These are phyloP conservation scores for Eupleurogrammus muticus DNA, from an alignment of 2,797 vertebrate genomes.

Conservation along the genomic window DNA sequence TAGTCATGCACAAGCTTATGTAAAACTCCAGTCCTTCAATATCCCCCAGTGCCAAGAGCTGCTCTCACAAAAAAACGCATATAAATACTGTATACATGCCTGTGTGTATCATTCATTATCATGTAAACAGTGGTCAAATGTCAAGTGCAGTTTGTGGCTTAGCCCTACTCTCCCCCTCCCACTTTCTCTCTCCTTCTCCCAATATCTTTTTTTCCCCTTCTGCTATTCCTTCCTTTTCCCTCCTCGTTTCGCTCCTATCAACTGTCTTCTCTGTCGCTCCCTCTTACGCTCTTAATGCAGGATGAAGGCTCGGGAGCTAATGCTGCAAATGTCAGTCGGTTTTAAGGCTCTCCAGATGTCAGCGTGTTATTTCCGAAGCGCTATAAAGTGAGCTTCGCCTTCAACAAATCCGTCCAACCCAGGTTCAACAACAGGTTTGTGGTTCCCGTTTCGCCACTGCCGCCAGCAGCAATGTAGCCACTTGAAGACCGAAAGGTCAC, in stretches of 20 bases:
- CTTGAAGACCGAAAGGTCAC: conserved; percentile 29
- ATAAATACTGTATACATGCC: background rate
- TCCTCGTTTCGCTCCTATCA: conserved; percentile 16
- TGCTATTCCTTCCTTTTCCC: background rate
- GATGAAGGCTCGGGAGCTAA: conserved; percentile 65
- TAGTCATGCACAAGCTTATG: conserved; percentile 79
- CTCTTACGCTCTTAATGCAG: conserved; percentile 47
- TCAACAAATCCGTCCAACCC: conserved; percentile 51
- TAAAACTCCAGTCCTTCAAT: conserved; percentile 68
- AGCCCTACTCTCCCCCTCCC: conserved; percentile 37
- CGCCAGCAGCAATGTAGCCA: background rate
- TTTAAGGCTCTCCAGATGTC: conserved; percentile 72
- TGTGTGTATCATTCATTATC: conserved; percentile 33
- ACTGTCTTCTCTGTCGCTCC: conserved; percentile 42
- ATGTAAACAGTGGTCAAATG: conserved; percentile 59
- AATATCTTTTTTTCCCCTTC: background rate
- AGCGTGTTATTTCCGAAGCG: conserved; percentile 35
- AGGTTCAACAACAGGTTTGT: conserved; percentile 40
- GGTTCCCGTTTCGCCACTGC: conserved; percentile 11
- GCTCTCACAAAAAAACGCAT: conserved; percentile 31
- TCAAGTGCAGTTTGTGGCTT: conserved; percentile 45
- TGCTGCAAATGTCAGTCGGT: conserved; percentile 66
- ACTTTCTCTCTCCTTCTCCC: conserved; percentile 6
- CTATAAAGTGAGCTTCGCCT: conserved; percentile 41
- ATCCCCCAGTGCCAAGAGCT: conserved; percentile 34